Evolutionary conservation across 2,888 invertebrate species (phyloP), one percentile per base, ranked within the genome.

Genomic region (Charanyca ferruginea): DNA sequence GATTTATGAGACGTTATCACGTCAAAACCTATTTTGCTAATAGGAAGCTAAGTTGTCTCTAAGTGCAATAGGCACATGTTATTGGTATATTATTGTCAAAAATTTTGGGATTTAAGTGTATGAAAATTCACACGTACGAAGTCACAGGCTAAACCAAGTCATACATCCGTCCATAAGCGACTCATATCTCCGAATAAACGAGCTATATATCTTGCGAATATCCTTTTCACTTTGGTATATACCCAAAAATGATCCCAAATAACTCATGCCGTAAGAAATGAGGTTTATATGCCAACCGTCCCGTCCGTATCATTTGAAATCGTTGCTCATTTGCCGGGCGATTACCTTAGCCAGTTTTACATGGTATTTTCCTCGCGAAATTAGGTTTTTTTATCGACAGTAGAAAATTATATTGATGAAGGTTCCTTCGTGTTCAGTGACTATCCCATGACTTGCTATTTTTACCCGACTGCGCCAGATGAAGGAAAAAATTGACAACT

Each of bases 261-360:
- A 73, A 60, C 44, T 77, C 41, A 48, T 23, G 41, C 20, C 11
- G 32, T 20, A 48, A 44, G 41, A 73, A 73, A 73, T 60, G 78
- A 65, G 55, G n/a, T 65, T 62, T 32, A n/a, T 53, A 44, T 48
- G 16, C 44, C 35, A 35, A 42, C 16, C n/a, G 38, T 45, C 18
- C 44, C 38, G 2, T 20, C 9, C 44, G 25, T 55, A 59, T 55
- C 59, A 64, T 73, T 73, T 59, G 73, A 18, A 35, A 47, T 32
- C 35, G 23, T 47, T 53, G 32, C 28, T 47, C 18, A 45, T 52
- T 77, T 59, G 32, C 32, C 8, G 22, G 25, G 16, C 59, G 35
- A 62, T 76, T 71, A 55, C 28, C 7, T 48, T 35, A 25, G 3
- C 1, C n/a, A 18, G n/a, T 6, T 44, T 28, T 28, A 18, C 18